Base-by-base conservation (phyloP, 2,113 vertebrate genomes). In the Hylia prasina region DNA sequence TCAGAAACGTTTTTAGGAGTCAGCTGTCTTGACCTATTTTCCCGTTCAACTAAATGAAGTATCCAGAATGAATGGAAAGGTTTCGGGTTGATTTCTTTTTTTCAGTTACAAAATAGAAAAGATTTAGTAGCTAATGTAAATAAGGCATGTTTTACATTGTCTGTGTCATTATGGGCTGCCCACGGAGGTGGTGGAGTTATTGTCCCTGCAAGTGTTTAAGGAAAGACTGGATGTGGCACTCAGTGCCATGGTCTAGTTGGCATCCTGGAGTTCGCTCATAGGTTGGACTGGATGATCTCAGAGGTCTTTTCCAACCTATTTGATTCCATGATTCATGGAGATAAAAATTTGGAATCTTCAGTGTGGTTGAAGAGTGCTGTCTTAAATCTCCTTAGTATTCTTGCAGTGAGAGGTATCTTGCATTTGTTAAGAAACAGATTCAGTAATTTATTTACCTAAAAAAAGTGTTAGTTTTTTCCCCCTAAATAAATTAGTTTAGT, bases 251-350 rank as follows among this genome's bases (percentile, higher is more conserved):
- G 6, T 39, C 53, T 39, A 1, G 28, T 30, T 75, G 19, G 12
- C 10, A 5, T 17, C n/a, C 13, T n/a, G 53, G 6, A 35, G 30
- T 39, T 76, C 1, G 1, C 13, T 51, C 19, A 6, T 1, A 11
- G 13, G 3, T 22, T 35, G 50, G 35, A 33, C 22, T 57, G 18
- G 9, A 13, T 30, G 28, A 22, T 60, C 45, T 68, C 40, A 40
- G 54, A 40, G 16, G 11, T 47, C 39, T 60, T 60, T 47, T 47
- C 39, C 39, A 66, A 47, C 6, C 17, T 31, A 3, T 35, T 31
- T 69, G 20, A 25, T 53, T 47, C n/a, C 4, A 0, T 47, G 40
- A 13, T 47, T 69, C 42, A 19, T 31, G 31, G 7, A 23, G 22
- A 31, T 17, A 53, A 35, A 60, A 45, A 39, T 28, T 28, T 37